phyloP scores from a whole-genome alignment of 2,113 vertebrate species.

The Plestiodon gilberti region DNA sequence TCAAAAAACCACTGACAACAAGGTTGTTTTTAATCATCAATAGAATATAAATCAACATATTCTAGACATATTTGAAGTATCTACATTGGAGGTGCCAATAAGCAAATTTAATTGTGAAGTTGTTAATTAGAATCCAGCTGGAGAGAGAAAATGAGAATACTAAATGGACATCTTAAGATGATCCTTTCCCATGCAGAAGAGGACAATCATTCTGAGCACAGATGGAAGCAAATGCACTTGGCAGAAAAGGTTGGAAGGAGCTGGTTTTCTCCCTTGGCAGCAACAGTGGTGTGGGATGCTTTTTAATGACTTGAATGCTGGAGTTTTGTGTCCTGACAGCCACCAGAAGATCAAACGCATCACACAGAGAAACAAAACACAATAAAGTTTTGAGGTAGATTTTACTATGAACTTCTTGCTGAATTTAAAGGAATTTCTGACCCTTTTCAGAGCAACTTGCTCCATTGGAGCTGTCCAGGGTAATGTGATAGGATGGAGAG shows the following conservation, averaged over 20 bases:
- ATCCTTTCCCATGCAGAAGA: neutral
- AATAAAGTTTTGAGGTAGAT: neutral
- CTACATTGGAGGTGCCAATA: slow-evolving; percentile 4
- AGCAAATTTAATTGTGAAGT: slow-evolving; percentile 22
- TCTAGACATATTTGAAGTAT: neutral
- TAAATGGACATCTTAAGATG: slow-evolving; percentile 30
- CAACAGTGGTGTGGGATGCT: neutral
- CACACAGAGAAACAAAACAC: neutral
- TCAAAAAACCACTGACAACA: neutral
- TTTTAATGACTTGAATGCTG: neutral
- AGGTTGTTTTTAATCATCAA: neutral
- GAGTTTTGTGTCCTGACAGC: neutral
- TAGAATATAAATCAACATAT: slow-evolving; percentile 2
- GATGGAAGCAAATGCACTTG: slow-evolving; percentile 31
- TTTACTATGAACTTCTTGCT: neutral
- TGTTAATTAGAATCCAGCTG: slow-evolving; percentile 37
- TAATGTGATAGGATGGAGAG: too few relatives aligned
- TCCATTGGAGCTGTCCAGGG: too few relatives aligned
- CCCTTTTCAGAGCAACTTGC: too few relatives aligned
- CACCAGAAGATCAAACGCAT: neutral
- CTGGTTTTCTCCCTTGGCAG: neutral
- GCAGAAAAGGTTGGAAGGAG: neutral
- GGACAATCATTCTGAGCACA: slow-evolving; percentile 18
- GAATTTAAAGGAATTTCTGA: too few relatives aligned
- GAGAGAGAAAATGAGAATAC: slow-evolving; percentile 25